Percentiles rank a stretch among this genome's conserved stretches.
Conservation (phyloP, 2,797 vertebrate species). For the Melanotaenia parkinsoni region DNA sequence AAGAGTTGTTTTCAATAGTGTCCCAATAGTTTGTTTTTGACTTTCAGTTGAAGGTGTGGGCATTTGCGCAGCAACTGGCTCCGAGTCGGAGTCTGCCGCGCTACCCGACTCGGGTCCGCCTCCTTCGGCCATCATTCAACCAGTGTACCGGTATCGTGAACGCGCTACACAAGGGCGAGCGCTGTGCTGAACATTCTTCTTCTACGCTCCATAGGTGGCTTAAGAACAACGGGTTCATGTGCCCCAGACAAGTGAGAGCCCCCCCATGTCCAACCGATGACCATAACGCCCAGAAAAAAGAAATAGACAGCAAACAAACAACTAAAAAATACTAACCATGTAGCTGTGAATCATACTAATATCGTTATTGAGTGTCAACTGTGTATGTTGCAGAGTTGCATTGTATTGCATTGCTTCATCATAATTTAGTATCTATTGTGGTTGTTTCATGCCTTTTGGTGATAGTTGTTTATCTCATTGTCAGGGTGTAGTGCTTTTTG, state of each 20-base stretch:
- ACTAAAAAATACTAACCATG: too few relatives aligned
- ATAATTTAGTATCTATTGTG: not conserved
- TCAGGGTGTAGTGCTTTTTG: too few relatives aligned
- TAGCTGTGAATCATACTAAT: too few relatives aligned
- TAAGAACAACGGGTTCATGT: not conserved
- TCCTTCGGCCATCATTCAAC: constrained; percentile 88
- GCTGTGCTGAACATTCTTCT: constrained; percentile 31
- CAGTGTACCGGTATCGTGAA: constrained; percentile 77
- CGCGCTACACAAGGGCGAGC: constrained; percentile 65
- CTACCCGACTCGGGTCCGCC: constrained; percentile 88
- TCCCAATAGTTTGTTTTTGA: constrained; percentile 85
- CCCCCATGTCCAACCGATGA: not conserved
- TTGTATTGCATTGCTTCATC: not conserved
- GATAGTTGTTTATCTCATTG: not conserved
- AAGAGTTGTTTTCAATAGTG: constrained; percentile 83
- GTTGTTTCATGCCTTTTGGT: not conserved
- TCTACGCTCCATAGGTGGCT: constrained; percentile 16
- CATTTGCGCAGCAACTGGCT: constrained; percentile 81
- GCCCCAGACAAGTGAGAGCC: not conserved
- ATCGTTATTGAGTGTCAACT: not conserved
- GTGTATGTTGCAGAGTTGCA: not conserved
- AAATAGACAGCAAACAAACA: too few relatives aligned
- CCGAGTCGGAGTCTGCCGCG: constrained; percentile 84
- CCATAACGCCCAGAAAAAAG: not conserved
- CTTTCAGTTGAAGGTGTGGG: constrained; percentile 81